Conservation (phyloP, 2,113 vertebrate genomes). For the Chionomys nivalis region DNA sequence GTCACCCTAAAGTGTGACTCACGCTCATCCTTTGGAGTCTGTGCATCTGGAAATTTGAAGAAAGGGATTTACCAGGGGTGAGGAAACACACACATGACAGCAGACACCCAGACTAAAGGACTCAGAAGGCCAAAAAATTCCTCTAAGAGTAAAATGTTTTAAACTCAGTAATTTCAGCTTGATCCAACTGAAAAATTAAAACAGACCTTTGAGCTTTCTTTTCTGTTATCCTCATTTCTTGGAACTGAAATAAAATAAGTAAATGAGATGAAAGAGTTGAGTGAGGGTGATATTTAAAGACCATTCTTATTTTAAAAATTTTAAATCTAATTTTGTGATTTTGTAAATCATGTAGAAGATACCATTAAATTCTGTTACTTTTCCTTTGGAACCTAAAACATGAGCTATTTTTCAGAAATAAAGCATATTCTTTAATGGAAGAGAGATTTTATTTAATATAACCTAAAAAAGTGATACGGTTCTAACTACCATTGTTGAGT, state of each 20-base stretch:
- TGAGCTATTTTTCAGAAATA: conserved; percentile 6
- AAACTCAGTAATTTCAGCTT: neutral
- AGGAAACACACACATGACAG: neutral
- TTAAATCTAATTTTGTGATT: conserved; percentile 18
- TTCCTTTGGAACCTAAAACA: conserved; percentile 9
- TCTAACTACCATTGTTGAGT: neutral
- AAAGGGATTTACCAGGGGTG: neutral
- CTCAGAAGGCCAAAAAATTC: neutral
- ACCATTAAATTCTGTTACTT: neutral
- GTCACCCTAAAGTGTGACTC: neutral
- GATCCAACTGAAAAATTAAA: neutral
- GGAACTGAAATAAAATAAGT: conserved; percentile 36
- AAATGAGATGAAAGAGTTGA: conserved; percentile 22
- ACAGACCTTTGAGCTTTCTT: neutral
- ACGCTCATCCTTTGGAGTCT: neutral
- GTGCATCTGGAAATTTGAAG: neutral
- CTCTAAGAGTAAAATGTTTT: neutral
- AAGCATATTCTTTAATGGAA: neutral
- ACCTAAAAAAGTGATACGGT: neutral
- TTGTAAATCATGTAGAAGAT: neutral
- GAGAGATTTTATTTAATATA: conserved; percentile 5
- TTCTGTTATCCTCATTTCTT: conserved; percentile 33
- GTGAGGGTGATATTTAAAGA: conserved; percentile 18
- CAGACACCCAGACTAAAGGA: neutral
- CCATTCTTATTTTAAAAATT: neutral